phyloP scores from a whole-genome alignment of 2,888 invertebrate species.

The Altica lythri region DNA sequence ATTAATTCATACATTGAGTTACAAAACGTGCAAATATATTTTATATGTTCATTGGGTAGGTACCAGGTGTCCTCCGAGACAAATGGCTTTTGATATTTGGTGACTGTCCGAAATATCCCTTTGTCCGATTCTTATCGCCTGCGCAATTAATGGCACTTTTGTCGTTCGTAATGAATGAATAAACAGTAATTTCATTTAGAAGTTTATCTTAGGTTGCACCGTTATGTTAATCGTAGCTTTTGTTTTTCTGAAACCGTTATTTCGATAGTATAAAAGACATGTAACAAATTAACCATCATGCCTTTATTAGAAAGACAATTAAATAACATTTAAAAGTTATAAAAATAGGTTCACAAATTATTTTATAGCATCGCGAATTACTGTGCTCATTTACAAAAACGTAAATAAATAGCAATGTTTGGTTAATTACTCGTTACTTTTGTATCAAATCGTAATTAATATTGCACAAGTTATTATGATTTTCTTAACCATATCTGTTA shows the following conservation, averaged over 20 bases:
- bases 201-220: conserved; percentile 4
- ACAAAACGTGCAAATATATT: conserved; percentile 22
- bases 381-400: too few species aligned
- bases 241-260: conserved; percentile 10
- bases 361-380: too few species aligned
- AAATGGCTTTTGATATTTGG: conserved; percentile 24
- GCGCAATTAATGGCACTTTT: conserved; percentile 26
- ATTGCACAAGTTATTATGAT: too few species aligned
- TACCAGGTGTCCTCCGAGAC: conserved; percentile 22
- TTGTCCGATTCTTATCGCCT: conserved; percentile 25
- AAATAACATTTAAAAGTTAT: too few species aligned
- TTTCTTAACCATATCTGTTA: too few species aligned
- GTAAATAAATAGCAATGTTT: too few species aligned
- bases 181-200: conserved; percentile 27
- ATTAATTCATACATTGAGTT: conserved; percentile 14
- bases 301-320: too few species aligned
- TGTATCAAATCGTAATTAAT: too few species aligned
- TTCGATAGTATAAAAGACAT: too few species aligned
- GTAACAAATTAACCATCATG: too few species aligned
- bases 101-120: conserved; percentile 26
- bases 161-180: conserved; percentile 26
- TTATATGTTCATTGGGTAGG: conserved; percentile 13
- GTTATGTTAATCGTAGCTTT: conserved; percentile 7
- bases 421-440: too few species aligned
- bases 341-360: too few species aligned